Base-by-base conservation (phyloP, 2,888 invertebrate species). In the Halocaridina rubra region DNA sequence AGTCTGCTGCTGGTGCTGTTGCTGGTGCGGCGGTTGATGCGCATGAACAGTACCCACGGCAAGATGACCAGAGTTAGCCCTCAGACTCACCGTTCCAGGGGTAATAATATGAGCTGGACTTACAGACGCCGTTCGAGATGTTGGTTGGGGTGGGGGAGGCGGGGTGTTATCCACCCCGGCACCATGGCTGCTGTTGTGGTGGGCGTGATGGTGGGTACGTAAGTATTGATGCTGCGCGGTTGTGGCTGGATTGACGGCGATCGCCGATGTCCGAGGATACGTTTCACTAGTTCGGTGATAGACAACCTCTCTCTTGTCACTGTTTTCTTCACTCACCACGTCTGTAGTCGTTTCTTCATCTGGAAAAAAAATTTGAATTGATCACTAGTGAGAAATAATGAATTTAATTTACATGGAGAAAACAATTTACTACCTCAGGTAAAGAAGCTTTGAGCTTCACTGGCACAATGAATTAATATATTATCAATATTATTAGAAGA, bases 101-200 rank as follows among this genome's bases (percentile, higher is more conserved):
- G 82, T 72, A 10, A 82, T 16, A 59, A 78, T 72, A 24, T 84
- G 82, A 61, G 76, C 82, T 29, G 82, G 78, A n/a, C 82, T 84
- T 61, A 72, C 32, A 22, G 82, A 78, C 33, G 82, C 71, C 22
- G 82, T 82, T 22, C 82, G 82, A 32, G 82, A 59, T 3, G 78
- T 32, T 1, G 80, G 80, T 27, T 76, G 77, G 5, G 78, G 39
- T 5, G 80, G 80, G 5, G 77, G 71, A 5, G 82, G 78, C n/a
- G 82, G 57, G n/a, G 59, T 61, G n/a, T 77, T 27, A 16, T 30
- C 72, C 78, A 77, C 57, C 7, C 33, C 72, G 7, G 39, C 46
- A 19, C 24, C n/a, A 32, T 82, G 59, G 57, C 22, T 82, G 39
- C 19, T 32, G 53, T 64, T 39, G 71, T 67, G 75, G 53, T 69